Percentiles rank a stretch among this genome's conserved stretches.
Conservation (phyloP, 1,140 invertebrate species). For the Meloidogyne hapla region DNA sequence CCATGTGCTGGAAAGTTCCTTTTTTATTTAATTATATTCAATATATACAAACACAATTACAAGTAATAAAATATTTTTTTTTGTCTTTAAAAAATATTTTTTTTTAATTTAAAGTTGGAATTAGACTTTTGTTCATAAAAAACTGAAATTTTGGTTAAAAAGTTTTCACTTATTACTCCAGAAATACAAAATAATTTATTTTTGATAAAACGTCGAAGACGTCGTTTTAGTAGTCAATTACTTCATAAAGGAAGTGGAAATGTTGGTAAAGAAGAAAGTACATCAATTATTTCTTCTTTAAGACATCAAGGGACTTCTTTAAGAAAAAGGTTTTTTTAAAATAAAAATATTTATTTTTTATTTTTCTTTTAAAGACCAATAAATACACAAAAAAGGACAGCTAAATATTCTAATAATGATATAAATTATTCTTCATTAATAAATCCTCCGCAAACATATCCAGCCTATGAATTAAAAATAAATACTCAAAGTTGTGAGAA, state of each 20-base stretch:
- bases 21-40: slow-evolving; percentile 60
- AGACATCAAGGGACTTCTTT: slow-evolving; percentile 2
- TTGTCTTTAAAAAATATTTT: neutral
- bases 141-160: slow-evolving; percentile 7
- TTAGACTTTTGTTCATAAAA: slow-evolving; percentile 24
- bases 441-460: neutral
- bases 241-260: neutral
- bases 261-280: neutral
- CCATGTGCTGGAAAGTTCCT: too few species aligned
- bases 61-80: slow-evolving; percentile 47
- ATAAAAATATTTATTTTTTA: neutral
- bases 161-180: neutral
- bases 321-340: neutral
- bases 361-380: neutral
- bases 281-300: neutral
- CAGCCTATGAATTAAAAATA: neutral
- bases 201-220: neutral
- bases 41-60: slow-evolving; percentile 51
- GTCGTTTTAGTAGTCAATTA: neutral
- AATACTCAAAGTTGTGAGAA: neutral
- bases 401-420: neutral
- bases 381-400: neutral
- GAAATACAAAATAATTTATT: neutral
- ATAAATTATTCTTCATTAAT: neutral
- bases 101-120: slow-evolving; percentile 4